A percentile compares a stretch with the other conserved stretches of the same genome.
phyloP scores from a whole-genome alignment of 2,797 vertebrate species.

The Platyrinchus mystaceus region DNA sequence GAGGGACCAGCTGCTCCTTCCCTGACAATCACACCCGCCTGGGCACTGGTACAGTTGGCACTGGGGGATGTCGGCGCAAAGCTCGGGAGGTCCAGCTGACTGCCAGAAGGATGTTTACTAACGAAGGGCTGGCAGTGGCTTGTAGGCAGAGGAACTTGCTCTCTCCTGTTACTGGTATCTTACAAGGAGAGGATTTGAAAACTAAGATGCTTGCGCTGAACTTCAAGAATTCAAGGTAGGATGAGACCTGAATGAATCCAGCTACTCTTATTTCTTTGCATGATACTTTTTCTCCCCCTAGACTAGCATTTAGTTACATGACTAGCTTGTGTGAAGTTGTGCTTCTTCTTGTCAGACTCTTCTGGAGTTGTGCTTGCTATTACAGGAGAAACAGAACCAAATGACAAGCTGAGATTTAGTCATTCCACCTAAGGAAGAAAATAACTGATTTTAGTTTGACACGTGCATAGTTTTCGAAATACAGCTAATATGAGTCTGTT shows the following conservation, averaged over 20 bases:
- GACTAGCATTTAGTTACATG: not conserved
- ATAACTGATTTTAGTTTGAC: not conserved
- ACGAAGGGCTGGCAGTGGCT: not conserved
- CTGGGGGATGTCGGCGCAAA: not conserved
- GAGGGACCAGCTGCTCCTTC: not conserved
- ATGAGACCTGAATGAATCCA: not conserved
- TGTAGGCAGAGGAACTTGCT: not conserved
- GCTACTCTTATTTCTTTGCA: not conserved
- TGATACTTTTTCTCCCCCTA: rapidly evolving
- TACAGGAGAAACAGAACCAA: not conserved
- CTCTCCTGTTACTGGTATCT: not conserved
- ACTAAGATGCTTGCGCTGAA: not conserved
- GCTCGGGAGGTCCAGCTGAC: not conserved
- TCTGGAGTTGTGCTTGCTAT: not conserved
- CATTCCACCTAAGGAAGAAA: not conserved
- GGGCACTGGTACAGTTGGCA: not conserved
- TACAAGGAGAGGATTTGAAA: not conserved
- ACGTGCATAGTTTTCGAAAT: not conserved
- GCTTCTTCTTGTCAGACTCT: not conserved
- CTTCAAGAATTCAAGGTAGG: slow-evolving; percentile 8
- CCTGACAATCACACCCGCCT: not conserved
- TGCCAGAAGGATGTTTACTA: not conserved
- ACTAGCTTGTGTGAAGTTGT: not conserved
- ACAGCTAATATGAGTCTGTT: not conserved
- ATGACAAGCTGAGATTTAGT: not conserved